Evolutionary conservation across 2,113 vertebrate genomes (phyloP).

Genomic region (Paramisgurnus dabryanus): DNA sequence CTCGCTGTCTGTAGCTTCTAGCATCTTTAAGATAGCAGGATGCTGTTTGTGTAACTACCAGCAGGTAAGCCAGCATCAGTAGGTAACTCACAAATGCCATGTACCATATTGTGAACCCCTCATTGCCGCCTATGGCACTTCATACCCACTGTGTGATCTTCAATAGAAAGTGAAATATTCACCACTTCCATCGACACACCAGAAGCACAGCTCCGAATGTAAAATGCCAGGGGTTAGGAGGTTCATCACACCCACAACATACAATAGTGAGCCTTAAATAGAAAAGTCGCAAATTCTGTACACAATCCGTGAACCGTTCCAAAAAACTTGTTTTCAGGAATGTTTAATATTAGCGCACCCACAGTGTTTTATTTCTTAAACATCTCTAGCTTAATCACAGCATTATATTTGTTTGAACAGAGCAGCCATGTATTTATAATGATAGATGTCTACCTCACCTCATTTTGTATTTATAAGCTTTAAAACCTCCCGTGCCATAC

Average conservation of each 20-base stretch:
- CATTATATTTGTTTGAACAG: conserved; percentile 31
- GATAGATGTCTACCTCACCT: conserved; percentile 52
- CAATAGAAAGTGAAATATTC: conserved; percentile 2
- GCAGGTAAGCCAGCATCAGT: conserved; percentile 5
- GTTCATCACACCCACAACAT: not conserved
- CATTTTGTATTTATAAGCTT: conserved; percentile 52
- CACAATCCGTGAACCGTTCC: conserved; percentile 39
- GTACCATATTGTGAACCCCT: conserved; percentile 19
- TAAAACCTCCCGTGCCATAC: conserved; percentile 43
- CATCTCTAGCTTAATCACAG: conserved; percentile 41
- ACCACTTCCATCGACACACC: conserved; percentile 8
- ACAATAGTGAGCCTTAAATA: conserved; percentile 1
- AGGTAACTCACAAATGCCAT: not conserved
- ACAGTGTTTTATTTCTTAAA: conserved; percentile 48
- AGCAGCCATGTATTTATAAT: conserved; percentile 21
- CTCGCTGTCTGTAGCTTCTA: not conserved
- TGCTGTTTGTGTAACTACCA: not conserved
- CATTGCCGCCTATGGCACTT: conserved; percentile 20
- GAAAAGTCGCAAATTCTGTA: conserved; percentile 12
- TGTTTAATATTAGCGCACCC: conserved; percentile 33
- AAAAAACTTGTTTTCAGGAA: conserved; percentile 23
- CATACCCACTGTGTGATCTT: conserved; percentile 39
- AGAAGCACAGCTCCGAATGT: conserved; percentile 7
- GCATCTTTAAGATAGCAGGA: not conserved
- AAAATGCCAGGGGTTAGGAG: conserved; percentile 26